Conservation (phyloP, 2,797 vertebrate species). For the Arnoldichthys spilopterus region DNA sequence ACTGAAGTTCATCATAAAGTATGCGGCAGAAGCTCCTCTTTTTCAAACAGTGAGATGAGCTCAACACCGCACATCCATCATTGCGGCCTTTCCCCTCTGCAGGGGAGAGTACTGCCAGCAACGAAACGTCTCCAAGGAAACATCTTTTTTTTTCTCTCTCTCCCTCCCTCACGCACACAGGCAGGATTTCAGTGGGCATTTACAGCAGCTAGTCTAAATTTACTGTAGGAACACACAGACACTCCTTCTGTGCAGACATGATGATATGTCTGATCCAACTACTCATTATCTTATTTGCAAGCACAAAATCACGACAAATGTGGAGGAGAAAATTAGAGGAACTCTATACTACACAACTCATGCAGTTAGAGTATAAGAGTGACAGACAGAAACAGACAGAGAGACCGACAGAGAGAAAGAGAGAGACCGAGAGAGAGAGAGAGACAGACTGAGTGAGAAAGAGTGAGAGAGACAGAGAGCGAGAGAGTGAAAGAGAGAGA, state of each 20-base stretch:
- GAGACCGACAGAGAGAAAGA: too few species aligned
- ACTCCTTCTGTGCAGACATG: slow-evolving; percentile 33
- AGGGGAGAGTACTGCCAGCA: slow-evolving; percentile 12
- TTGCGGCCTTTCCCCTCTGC: slow-evolving; percentile 17
- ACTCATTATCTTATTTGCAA: slow-evolving; percentile 39
- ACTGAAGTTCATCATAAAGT: neutral
- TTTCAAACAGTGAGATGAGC: slow-evolving; percentile 18
- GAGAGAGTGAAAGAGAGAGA: neutral
- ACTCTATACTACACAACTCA: neutral
- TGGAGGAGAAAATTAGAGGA: slow-evolving; percentile 17
- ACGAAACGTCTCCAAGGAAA: slow-evolving; percentile 40
- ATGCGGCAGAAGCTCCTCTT: slow-evolving; percentile 1
- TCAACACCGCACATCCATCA: slow-evolving; percentile 23
- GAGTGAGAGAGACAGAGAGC: neutral
- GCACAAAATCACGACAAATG: slow-evolving; percentile 37
- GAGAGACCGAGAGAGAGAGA: neutral
- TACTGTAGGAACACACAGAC: slow-evolving; percentile 26
- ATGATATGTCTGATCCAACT: slow-evolving; percentile 34
- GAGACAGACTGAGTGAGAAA: neutral
- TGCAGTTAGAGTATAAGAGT: neutral
- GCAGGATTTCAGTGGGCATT: slow-evolving; percentile 10
- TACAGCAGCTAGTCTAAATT: slow-evolving; percentile 24
- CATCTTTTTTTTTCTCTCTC: neutral
- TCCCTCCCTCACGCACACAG: neutral
- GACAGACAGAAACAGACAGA: neutral